Percentiles rank a stretch among this genome's conserved stretches.
Evolutionary conservation across 1,140 invertebrate genomes (phyloP).

Genomic region (Phthorimaea operculella): DNA sequence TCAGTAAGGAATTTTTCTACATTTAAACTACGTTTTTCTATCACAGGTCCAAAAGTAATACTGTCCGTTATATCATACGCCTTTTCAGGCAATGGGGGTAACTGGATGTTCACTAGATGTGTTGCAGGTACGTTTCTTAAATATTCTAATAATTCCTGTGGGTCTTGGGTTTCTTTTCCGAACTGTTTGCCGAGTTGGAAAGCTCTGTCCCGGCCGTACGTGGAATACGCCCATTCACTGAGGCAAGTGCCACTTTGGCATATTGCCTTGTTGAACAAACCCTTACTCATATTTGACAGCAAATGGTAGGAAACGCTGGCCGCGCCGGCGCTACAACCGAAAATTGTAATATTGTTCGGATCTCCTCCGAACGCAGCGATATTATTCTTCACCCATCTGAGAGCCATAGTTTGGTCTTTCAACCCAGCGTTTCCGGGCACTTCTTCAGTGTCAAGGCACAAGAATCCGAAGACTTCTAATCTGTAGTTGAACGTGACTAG

Average conservation of each 20-base stretch:
- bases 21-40: conserved; percentile 39
- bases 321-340: conserved; percentile 76
- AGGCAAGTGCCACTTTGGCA: conserved; percentile 61
- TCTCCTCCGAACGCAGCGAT: conserved; percentile 71
- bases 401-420: conserved; percentile 74
- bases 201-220: conserved; percentile 39
- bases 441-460: conserved; percentile 61
- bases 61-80: conserved; percentile 33
- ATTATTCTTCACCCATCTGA: conserved; percentile 73
- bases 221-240: conserved; percentile 53
- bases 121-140: conserved; percentile 36
- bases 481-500: conserved; percentile 76
- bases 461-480: conserved; percentile 69
- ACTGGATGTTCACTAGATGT: conserved; percentile 39
- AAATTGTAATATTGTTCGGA: conserved; percentile 71
- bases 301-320: conserved; percentile 73
- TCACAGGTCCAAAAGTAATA: conserved; percentile 47
- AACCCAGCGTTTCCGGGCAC: conserved; percentile 76
- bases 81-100: conserved; percentile 30
- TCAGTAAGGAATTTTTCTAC: conserved; percentile 44
- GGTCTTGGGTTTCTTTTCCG: conserved; percentile 44
- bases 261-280: conserved; percentile 62
- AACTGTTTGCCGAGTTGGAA: conserved; percentile 48
- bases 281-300: conserved; percentile 69
- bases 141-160: conserved; percentile 39